Base-by-base conservation (phyloP, 1,140 invertebrate genomes). In the Drosophila virilis region DNA sequence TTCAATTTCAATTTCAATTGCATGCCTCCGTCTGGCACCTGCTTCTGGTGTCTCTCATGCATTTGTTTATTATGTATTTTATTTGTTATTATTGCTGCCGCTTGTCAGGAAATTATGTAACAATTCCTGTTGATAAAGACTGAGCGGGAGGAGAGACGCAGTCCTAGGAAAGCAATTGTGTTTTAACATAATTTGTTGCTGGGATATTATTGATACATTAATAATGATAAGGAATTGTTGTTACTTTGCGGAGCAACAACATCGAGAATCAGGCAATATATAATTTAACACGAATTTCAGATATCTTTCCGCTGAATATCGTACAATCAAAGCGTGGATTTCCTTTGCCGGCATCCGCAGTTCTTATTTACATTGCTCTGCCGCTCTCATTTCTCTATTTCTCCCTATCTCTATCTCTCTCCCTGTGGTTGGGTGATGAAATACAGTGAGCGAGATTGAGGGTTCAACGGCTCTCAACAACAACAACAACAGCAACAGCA, bases 1-100 rank as follows among this genome's bases (percentile, higher is more conserved):
- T 88, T 78, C 75, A 55, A 70, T 68, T 88, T 78, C 79, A 55
- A 74, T 68, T 88, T 78, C 79, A 76, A 43, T 69, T 57, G 54
- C 32, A 3, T 22, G 28, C 33, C 51, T 10, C 46, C 35, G 15
- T 60, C 37, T 64, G 50, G 15, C 67, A 68, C 61, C 78, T 82
- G 79, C 69, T 65, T 35, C 54, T 50, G 9, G 1, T 28, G 13
- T 33, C 10, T 37, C 12, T 32, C 38, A 9, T 52, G 52, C 45
- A 13, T 52, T 52, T 65, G 73, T 51, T 45, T 57, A 60, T 67
- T 80, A 50, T 72, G 51, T 45, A 64, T 46, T 57, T 43, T 17
- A 32, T 37, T 43, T 55, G 37, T 55, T 55, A 38, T 38, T 52
- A 51, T n/a, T 33, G 28, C 17, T 65, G 28, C 15, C 46, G 37